A percentile compares a stretch with the other conserved stretches of the same genome.
phyloP scores from a whole-genome alignment of 2,113 vertebrate species.

The Pseudopodoces humilis region DNA sequence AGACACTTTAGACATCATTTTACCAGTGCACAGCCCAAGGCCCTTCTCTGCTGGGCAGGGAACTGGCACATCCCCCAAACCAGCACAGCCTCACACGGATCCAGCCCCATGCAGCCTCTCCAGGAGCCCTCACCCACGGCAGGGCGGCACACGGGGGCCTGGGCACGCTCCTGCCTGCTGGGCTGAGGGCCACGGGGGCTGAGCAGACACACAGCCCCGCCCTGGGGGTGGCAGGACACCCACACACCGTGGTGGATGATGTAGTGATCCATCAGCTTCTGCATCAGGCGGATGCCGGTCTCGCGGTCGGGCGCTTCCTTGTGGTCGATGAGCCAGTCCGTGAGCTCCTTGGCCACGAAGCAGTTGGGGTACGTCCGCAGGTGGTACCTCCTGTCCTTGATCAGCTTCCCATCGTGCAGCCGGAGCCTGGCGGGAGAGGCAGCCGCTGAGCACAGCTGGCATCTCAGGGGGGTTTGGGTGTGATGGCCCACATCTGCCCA shows the following conservation, averaged over 20 bases:
- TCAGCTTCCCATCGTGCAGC: conserved; percentile 83
- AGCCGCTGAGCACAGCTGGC: neutral
- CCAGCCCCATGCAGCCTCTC: neutral
- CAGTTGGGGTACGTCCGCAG: conserved; percentile 86
- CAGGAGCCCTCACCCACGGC: neutral
- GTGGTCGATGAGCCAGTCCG: conserved; percentile 83
- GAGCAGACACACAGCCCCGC: neutral
- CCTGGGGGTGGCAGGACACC: neutral
- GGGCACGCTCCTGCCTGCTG: accelerated
- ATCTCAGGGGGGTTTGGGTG: accelerated
- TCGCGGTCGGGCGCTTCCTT: conserved; percentile 82
- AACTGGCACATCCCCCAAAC: neutral
- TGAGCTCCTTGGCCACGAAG: conserved; percentile 85
- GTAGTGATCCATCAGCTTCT: conserved; percentile 87
- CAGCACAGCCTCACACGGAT: neutral
- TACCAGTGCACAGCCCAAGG: neutral
- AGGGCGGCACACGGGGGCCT: neutral
- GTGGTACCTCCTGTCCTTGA: conserved; percentile 83
- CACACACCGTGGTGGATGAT: conserved; percentile 86
- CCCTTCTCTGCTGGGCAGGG: neutral
- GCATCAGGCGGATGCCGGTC: conserved; percentile 81
- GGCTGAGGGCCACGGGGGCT: accelerated
- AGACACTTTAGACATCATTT: neutral
- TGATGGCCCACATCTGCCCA: neutral
- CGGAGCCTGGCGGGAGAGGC: conserved; percentile 70